phyloP scores from a whole-genome alignment of 1,140 invertebrate genomes.

The Magallana angulata region DNA sequence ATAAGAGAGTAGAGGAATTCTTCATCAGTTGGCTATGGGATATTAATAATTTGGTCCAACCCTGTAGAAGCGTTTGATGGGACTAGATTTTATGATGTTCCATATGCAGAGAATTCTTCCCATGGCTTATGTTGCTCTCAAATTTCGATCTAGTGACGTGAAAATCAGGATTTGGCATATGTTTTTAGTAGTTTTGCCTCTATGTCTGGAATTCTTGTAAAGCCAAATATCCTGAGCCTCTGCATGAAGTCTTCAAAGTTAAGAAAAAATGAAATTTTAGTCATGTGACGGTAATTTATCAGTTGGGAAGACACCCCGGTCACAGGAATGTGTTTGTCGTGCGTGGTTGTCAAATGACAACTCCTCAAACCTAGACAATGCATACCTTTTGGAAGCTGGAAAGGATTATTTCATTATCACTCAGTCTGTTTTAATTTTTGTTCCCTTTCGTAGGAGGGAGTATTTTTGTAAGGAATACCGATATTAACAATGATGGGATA shows the following conservation, averaged over 20 bases:
- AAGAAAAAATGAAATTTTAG: slow-evolving; percentile 33
- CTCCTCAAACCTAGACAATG: too few species aligned
- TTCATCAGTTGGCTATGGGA: slow-evolving; percentile 12
- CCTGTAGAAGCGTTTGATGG: not conserved
- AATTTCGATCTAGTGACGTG: slow-evolving; percentile 19
- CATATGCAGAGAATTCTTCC: not conserved
- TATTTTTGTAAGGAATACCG: too few species aligned
- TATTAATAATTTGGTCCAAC: slow-evolving; percentile 14
- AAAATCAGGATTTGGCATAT: slow-evolving; percentile 22
- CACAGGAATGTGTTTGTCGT: not conserved
- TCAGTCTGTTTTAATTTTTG: too few species aligned
- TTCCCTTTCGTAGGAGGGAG: too few species aligned
- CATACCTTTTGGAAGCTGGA: too few species aligned
- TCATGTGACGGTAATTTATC: not conserved
- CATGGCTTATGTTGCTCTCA: not conserved
- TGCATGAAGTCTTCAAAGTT: not conserved
- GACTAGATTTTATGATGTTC: not conserved
- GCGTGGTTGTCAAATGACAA: not conserved
- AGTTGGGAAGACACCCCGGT: not conserved
- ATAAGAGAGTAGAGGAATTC: slow-evolving; percentile 21
- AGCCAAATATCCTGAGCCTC: not conserved
- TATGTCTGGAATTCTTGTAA: slow-evolving; percentile 27
- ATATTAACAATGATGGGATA: too few species aligned
- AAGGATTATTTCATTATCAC: too few species aligned
- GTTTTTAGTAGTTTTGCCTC: slow-evolving; percentile 28